Base-by-base conservation (phyloP, 2,888 invertebrate species). In the Cactoblastis cactorum region DNA sequence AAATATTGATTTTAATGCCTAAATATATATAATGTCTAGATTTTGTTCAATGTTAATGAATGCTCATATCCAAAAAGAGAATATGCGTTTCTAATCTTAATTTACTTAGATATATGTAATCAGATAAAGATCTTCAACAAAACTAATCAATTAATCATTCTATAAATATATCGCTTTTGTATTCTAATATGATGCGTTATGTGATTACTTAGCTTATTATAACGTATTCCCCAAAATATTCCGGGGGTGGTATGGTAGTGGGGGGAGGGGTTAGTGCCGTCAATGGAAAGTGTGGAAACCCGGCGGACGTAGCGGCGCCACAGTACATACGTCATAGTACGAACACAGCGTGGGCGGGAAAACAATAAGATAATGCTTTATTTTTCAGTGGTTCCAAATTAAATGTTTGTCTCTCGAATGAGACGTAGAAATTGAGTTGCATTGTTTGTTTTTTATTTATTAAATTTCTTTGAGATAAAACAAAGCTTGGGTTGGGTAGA, bases 221-320 rank as follows among this genome's bases (percentile, higher is more conserved):
- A 34, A 49, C 32, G 17, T 32, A 62, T 54, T 45, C 53, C 54
- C 53, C 53, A 53, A 60, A 62, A 65, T 62, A 63, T 64, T 54
- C 53, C 61, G 53, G 56, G 54, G 62, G 55, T 63, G 57, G 61
- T 53, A 53, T 33, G 37, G 2, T 6, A 8, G 9, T 6, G 37
- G 35, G 59, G 55, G 57, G 54, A 61, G 54, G 63, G 54, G 54
- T 34, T 12, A n/a, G 12, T 50, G 43, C 81, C 77, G 83, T 86
- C 88, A 85, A 85, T 84, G 83, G 80, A 80, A 83, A 83, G 77
- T 79, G 80, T 82, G 83, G 84, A 65, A 88, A 90, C 81, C 88
- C 77, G 62, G 71, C 74, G 72, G 90, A 77, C 90, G 90, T 78
- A 77, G 63, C 50, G 51, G 51, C 55, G 49, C 49, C 53, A 19